Evolutionary conservation across 2,888 invertebrate species (phyloP), one percentile per base, ranked within the genome.

Genomic region (Sesamia inferens): DNA sequence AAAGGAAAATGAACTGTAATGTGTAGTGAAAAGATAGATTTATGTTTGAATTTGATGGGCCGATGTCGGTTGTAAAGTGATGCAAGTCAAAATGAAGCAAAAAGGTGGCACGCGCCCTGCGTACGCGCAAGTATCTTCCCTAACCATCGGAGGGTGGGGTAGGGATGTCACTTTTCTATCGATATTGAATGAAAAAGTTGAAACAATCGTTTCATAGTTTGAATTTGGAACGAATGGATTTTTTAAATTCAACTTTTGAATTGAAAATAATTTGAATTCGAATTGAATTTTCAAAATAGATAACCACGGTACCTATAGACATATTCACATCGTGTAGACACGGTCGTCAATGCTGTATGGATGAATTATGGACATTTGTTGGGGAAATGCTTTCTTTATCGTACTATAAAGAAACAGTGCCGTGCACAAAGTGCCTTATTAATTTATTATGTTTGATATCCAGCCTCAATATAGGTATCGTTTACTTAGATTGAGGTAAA

Each of bases 21-120:
- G 0, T 0, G 0, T 4, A 0, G 0, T 0, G 0, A n/a, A 88
- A 89, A 51, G 73, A 87, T 87, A 83, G n/a, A 44, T 74, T 84
- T 76, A 83, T 6, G 2, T 5, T 79, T 90, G 8, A 0, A 0
- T 5, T 71, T 48, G 0, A 5, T 44, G 6, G n/a, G 54, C 74
- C 77, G 72, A 68, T 57, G 87, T 89, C 88, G 84, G 90, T 91
- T 92, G 89, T 88, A 88, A 87, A 90, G 89, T 89, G 90, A 89
- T 81, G 92, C 91, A 93, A 92, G 93, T 94, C 91, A 92, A 93
- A 93, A 92, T 90, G 91, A 92, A 94, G 92, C 92, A 95, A 96
- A 96, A 96, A 95, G 93, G 93, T 94, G 95, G 96, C 96, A 96
- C 96, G 96, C 93, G 96, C 93, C 93, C 92, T 90, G 91, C 90